Conservation (phyloP, 2,113 vertebrate species). For the Ictalurus furcatus region DNA sequence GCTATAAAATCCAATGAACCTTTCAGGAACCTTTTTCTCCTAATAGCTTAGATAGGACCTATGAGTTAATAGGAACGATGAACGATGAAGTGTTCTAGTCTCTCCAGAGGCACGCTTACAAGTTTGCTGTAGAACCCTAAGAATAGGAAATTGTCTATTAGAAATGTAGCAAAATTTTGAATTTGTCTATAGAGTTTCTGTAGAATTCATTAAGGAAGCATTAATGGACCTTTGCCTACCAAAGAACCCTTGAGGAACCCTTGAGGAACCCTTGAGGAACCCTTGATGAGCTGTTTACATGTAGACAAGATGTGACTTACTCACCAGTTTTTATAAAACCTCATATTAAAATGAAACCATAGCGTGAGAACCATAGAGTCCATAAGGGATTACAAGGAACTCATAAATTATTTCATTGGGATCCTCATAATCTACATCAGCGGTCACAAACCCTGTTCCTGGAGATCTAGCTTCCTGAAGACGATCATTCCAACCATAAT, state of each 20-base stretch:
- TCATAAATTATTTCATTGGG: background rate
- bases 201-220: background rate
- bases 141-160: background rate
- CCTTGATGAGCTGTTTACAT: background rate
- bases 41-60: background rate
- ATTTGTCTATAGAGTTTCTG: background rate
- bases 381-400: background rate
- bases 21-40: background rate
- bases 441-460: no score
- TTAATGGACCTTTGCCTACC: background rate
- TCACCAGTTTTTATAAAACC: background rate
- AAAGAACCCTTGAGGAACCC: background rate
- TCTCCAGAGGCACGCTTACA: background rate
- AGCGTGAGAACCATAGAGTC: background rate
- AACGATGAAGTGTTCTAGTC: background rate
- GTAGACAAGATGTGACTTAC: background rate
- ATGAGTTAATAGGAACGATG: background rate
- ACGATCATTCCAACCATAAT: no score
- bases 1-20: background rate
- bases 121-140: background rate
- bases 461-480: no score
- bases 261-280: background rate
- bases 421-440: background rate
- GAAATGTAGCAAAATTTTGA: background rate
- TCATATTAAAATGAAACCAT: background rate